Conservation (phyloP, 2,113 vertebrate species). For the Epinephelus moara region DNA sequence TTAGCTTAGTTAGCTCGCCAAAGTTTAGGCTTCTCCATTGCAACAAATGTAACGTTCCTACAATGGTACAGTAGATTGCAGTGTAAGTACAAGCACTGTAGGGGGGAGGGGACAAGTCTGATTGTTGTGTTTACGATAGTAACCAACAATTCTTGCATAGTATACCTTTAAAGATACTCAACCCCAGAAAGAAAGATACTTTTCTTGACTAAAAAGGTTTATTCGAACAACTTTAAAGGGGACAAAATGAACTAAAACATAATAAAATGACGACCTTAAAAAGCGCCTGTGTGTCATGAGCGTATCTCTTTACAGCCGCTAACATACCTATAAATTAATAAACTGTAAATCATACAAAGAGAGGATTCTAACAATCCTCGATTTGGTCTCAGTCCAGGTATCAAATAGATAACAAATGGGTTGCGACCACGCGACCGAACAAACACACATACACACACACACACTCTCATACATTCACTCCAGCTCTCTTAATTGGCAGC, state of each 20-base stretch:
- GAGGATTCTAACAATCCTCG: conserved; percentile 47
- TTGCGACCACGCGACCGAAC: conserved; percentile 12
- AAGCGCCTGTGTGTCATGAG: conserved; percentile 54
- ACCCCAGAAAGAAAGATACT: background rate
- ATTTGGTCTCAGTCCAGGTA: conserved; percentile 80
- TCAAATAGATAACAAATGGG: conserved; percentile 54
- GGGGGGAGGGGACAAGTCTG: no score
- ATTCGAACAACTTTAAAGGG: background rate
- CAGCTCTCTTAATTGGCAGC: conserved; percentile 65
- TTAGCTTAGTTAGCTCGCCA: no score
- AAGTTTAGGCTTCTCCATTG: no score
- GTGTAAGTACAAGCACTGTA: no score
- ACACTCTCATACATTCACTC: conserved; percentile 16
- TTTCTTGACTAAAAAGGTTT: background rate
- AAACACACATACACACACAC: conserved; percentile 12
- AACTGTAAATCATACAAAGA: conserved; percentile 54
- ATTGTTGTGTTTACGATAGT: no score
- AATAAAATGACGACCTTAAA: conserved; percentile 29
- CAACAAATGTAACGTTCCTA: no score
- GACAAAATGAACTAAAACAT: background rate
- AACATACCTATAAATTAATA: conserved; percentile 43
- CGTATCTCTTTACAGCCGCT: conserved; percentile 17
- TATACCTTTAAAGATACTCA: background rate
- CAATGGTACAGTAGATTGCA: no score
- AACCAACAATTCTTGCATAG: no score